Conservation (phyloP, 2,113 vertebrate genomes). For the Ictalurus punctatus region DNA sequence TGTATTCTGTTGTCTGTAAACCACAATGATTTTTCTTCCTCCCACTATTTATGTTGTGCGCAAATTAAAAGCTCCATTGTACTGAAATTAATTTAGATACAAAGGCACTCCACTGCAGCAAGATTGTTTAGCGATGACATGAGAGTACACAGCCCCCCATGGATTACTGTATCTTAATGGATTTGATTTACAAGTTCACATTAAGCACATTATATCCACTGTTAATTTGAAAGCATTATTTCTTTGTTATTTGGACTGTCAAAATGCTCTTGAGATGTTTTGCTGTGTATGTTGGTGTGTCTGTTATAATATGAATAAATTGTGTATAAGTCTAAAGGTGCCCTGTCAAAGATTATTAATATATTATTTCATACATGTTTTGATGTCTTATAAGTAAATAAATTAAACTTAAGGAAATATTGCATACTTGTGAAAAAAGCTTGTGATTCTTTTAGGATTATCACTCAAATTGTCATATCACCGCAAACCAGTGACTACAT, state of each 20-base stretch:
- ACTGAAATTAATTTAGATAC: slow-evolving; percentile 54
- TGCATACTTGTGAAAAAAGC: background rate
- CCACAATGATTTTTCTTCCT: slow-evolving; percentile 49
- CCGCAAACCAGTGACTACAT: too few relatives aligned
- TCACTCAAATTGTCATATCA: background rate
- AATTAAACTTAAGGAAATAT: background rate
- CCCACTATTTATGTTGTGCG: slow-evolving; percentile 47
- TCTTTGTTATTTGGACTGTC: slow-evolving; percentile 17
- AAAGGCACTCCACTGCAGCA: slow-evolving; percentile 42
- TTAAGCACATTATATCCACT: slow-evolving; percentile 32
- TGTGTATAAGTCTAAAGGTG: slow-evolving; percentile 12
- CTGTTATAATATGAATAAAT: background rate
- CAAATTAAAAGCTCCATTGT: slow-evolving; percentile 51
- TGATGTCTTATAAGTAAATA: slow-evolving; percentile 3
- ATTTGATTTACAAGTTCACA: slow-evolving; percentile 46
- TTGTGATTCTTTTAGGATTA: background rate
- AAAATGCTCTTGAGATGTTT: slow-evolving; percentile 31
- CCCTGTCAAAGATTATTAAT: background rate
- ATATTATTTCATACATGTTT: slow-evolving; percentile 12
- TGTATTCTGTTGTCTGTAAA: slow-evolving; percentile 19
- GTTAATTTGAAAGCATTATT: slow-evolving; percentile 28
- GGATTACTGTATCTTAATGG: slow-evolving; percentile 51
- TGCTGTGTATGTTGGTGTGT: background rate
- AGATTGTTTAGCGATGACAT: slow-evolving; percentile 35
- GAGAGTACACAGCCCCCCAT: slow-evolving; percentile 25